Conservation (phyloP, 2,888 invertebrate genomes). For the Micropterix aruncella region DNA sequence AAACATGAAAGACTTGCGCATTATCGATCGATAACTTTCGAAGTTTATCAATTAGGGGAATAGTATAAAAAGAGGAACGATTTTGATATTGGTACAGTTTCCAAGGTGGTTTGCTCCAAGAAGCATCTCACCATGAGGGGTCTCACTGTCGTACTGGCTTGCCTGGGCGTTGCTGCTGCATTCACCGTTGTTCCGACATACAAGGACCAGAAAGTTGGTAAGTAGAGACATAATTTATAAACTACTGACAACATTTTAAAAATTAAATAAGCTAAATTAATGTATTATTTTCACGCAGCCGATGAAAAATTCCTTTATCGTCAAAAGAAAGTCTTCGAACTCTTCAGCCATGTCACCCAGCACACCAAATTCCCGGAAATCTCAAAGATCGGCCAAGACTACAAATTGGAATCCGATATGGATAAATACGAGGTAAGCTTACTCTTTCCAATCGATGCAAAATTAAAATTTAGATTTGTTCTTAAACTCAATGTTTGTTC, state of each 20-base stretch:
- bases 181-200: neutral
- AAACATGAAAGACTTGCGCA: too few species aligned
- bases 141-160: neutral
- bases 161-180: neutral
- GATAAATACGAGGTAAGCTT: slow-evolving; percentile 24
- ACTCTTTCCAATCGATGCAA: neutral
- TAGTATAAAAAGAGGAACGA: too few species aligned
- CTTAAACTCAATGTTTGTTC: slow-evolving; percentile 10
- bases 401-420: slow-evolving; percentile 24
- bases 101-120: neutral
- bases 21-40: too few species aligned
- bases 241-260: too few species aligned
- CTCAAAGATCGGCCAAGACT: slow-evolving; percentile 23
- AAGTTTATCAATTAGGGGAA: too few species aligned
- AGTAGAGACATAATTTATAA: neutral
- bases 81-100: neutral
- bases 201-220: neutral
- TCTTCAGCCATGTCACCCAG: slow-evolving; percentile 30
- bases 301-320: slow-evolving; percentile 18
- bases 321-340: slow-evolving; percentile 29
- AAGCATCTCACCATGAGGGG: neutral
- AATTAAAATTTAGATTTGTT: neutral
- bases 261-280: too few species aligned
- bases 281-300: too few species aligned
- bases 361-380: slow-evolving; percentile 25